Evolutionary conservation across 2,113 vertebrate genomes (phyloP).

Genomic region (Deroptyus accipitrinus): DNA sequence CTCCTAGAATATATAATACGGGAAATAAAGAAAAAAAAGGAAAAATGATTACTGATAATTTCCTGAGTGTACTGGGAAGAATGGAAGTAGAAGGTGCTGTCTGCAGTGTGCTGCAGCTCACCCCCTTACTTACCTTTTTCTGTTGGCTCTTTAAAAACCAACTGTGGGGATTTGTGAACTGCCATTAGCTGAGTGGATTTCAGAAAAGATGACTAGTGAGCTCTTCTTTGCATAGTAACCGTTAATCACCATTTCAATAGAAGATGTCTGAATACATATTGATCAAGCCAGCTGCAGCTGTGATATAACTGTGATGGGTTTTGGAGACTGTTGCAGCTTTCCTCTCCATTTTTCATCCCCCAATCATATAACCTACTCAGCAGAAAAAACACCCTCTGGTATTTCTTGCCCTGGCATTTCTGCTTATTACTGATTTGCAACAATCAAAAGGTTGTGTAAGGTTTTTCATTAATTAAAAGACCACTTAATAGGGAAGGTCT

Average conservation of each 20-base stretch:
- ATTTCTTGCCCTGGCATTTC: neutral
- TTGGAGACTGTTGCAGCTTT: slow-evolving; percentile 20
- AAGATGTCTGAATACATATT: slow-evolving; percentile 22
- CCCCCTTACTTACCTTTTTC: neutral
- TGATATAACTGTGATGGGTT: neutral
- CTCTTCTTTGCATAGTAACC: neutral
- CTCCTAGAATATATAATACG: neutral
- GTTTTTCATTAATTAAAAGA: neutral
- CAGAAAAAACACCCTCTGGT: neutral
- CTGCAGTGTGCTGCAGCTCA: neutral
- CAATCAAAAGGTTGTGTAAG: neutral
- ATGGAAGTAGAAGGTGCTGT: neutral
- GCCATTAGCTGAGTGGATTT: neutral
- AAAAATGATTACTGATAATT: neutral
- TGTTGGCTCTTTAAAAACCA: neutral
- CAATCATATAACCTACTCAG: rapidly evolving
- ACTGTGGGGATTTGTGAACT: neutral
- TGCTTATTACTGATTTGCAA: neutral
- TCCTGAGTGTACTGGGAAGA: neutral
- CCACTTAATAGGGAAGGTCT: neutral
- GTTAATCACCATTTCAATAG: neutral
- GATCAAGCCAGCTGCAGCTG: slow-evolving; percentile 49
- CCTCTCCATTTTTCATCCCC: neutral
- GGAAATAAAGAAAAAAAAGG: too few relatives aligned
- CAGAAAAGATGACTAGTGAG: neutral